A percentile compares a stretch with the other conserved stretches of the same genome.
These are phyloP conservation scores for Metaphire vulgaris DNA, from an alignment of 1,140 invertebrate genomes.

Conservation along the genomic window DNA sequence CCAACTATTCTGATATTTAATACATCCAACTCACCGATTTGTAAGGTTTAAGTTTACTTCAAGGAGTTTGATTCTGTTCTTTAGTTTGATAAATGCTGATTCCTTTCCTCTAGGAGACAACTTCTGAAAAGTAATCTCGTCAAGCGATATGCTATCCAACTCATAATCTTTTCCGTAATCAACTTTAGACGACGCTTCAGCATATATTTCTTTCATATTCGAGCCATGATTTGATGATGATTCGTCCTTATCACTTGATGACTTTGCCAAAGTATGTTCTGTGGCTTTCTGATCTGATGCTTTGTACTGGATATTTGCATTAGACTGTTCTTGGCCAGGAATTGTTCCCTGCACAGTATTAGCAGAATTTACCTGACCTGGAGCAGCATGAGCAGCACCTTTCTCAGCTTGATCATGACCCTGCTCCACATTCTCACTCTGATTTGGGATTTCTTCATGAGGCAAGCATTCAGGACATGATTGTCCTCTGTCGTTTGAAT, in stretches of 20 bases:
- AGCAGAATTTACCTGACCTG: background rate
- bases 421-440: background rate
- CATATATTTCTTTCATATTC: background rate
- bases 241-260: background rate
- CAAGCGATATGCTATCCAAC: background rate
- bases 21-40: slow-evolving; percentile 56
- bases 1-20: too few relatives aligned
- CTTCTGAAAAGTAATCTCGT: slow-evolving; percentile 24
- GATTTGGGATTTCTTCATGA: too few relatives aligned
- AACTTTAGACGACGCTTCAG: background rate
- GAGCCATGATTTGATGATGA: background rate
- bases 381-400: background rate
- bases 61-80: slow-evolving; percentile 88
- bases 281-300: background rate
- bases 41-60: slow-evolving; percentile 94
- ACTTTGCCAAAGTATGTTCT: background rate
- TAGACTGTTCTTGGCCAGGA: background rate
- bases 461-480: too few relatives aligned
- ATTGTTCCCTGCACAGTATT: background rate
- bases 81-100: slow-evolving; percentile 86
- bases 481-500: too few relatives aligned
- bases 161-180: slow-evolving; percentile 14
- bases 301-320: background rate
- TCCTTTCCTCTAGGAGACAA: slow-evolving; percentile 54
- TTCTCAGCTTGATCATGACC: background rate